Evolutionary conservation across 2,888 invertebrate genomes (phyloP).

Genomic region (Rapana venosa): DNA sequence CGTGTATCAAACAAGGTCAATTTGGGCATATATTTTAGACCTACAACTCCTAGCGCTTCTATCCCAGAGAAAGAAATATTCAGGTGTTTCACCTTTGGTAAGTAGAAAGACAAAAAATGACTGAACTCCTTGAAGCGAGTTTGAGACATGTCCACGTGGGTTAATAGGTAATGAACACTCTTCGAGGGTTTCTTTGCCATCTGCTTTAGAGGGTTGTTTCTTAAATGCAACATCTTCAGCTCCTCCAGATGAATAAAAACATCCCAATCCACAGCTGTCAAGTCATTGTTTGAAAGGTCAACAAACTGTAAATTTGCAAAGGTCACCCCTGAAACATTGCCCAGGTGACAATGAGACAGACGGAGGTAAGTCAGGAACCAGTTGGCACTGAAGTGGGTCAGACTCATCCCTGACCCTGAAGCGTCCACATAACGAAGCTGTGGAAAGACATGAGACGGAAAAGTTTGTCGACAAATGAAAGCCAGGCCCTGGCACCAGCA

Average conservation of each 20-base stretch:
- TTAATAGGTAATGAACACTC: neutral
- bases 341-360: neutral
- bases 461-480: neutral
- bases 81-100: neutral
- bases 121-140: neutral
- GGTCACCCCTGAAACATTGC: neutral
- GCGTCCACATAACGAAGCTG: constrained; percentile 7
- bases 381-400: neutral
- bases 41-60: neutral
- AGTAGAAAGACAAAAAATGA: neutral
- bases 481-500: neutral
- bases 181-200: neutral
- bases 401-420: neutral
- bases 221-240: neutral
- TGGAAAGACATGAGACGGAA: neutral
- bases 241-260: neutral
- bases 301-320: neutral
- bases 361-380: neutral
- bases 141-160: neutral
- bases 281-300: neutral
- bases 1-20: neutral
- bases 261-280: neutral
- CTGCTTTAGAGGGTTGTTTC: neutral
- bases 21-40: neutral
- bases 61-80: neutral